These are phyloP conservation scores for Alviniconcha marisindica DNA, from an alignment of 1,140 invertebrate species.

Conservation along the genomic window DNA sequence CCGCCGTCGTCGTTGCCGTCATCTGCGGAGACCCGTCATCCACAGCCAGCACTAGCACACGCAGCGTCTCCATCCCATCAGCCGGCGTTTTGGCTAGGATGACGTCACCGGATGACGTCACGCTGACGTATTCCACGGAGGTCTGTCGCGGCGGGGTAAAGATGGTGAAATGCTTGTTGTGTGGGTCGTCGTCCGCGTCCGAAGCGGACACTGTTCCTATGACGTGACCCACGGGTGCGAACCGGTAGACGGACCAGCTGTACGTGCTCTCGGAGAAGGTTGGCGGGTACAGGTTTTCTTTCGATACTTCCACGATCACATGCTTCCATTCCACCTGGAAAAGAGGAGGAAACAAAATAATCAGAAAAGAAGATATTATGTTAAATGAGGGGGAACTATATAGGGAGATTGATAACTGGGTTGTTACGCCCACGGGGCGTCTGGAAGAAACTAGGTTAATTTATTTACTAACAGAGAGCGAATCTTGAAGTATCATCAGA, in stretches of 20 bases:
- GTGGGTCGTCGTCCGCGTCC: conserved; percentile 47
- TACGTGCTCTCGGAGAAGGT: conserved; percentile 41
- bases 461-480: no score
- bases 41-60: conserved; percentile 47
- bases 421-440: no score
- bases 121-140: conserved; percentile 37
- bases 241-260: conserved; percentile 47
- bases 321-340: conserved; percentile 43
- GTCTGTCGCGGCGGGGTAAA: conserved; percentile 40
- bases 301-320: conserved; percentile 50
- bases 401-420: no score
- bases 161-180: conserved; percentile 58
- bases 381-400: no score
- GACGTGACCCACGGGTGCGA: conserved; percentile 32
- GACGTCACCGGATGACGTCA: conserved; percentile 44
- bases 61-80: conserved; percentile 7
- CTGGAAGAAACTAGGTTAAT: no score
- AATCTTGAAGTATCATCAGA: no score
- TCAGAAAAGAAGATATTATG: no score
- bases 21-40: conserved; percentile 55
- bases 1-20: conserved; percentile 41
- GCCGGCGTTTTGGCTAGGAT: conserved; percentile 44
- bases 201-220: conserved; percentile 50
- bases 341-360: not conserved
- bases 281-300: conserved; percentile 53